Percentiles rank a stretch among this genome's conserved stretches.
phyloP scores from a whole-genome alignment of 1,140 invertebrate species.

The Uloborus diversus region DNA sequence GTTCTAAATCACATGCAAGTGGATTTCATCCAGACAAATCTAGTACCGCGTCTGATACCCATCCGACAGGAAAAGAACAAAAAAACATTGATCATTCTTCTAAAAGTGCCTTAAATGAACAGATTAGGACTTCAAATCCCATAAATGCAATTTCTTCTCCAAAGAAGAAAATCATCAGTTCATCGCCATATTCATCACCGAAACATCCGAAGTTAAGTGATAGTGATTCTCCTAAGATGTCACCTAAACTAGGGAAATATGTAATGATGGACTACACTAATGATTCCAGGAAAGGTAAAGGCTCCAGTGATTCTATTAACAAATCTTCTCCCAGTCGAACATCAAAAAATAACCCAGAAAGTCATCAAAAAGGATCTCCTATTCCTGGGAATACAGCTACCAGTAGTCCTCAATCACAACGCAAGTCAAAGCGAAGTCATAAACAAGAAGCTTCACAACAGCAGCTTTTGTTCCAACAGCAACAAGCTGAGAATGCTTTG shows the following conservation, averaged over 20 bases:
- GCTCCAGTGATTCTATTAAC: neutral
- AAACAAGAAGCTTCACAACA: conserved; percentile 64
- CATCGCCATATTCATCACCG: conserved; percentile 2
- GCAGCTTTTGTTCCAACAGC: conserved; percentile 59
- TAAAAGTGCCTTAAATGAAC: conserved; percentile 53
- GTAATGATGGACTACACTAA: conserved; percentile 61
- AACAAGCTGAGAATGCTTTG: conserved; percentile 60
- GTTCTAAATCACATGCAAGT: neutral
- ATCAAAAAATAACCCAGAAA: neutral
- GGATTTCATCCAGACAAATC: conserved; percentile 20
- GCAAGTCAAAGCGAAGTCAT: conserved; percentile 48
- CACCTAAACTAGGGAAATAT: conserved; percentile 24
- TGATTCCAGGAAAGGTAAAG: conserved; percentile 25
- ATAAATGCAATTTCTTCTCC: conserved; percentile 12
- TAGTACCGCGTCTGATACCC: neutral
- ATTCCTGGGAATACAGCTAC: conserved; percentile 3
- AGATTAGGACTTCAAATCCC: neutral
- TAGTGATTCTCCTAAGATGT: conserved; percentile 16
- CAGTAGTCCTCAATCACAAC: conserved; percentile 45
- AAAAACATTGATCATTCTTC: conserved; percentile 13
- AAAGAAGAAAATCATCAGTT: conserved; percentile 32
- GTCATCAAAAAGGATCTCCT: neutral
- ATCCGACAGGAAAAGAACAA: conserved; percentile 8
- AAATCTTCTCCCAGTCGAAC: conserved; percentile 12
- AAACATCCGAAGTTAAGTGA: conserved; percentile 15